Conservation (phyloP, 2,113 vertebrate genomes). For the Lophura nycthemera region DNA sequence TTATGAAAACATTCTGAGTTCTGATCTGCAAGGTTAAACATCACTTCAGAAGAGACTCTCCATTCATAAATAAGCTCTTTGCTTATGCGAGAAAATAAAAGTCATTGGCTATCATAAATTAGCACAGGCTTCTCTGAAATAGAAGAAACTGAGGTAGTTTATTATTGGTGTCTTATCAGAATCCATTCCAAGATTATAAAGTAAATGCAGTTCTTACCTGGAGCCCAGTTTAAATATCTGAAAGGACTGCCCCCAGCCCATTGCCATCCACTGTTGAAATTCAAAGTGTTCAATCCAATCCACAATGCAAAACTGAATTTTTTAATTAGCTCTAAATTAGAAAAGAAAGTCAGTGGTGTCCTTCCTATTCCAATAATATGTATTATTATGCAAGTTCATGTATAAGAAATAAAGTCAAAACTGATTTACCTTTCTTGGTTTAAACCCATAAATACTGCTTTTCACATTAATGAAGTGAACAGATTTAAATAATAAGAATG, state of each 20-base stretch:
- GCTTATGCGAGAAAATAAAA: background rate
- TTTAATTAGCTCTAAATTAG: constrained; percentile 75
- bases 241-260: constrained; percentile 88
- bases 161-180: background rate
- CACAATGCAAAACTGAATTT: constrained; percentile 78
- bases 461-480: background rate
- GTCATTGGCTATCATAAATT: background rate
- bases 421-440: background rate
- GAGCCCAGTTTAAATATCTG: constrained; percentile 92
- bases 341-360: background rate
- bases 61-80: background rate
- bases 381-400: background rate
- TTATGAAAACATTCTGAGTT: background rate
- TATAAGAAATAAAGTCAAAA: background rate
- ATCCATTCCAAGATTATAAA: background rate
- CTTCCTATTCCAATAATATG: background rate
- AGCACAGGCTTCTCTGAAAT: background rate
- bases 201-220: constrained; percentile 78
- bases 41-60: background rate
- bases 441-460: background rate
- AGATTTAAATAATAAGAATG: background rate
- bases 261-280: constrained; percentile 88
- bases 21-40: background rate
- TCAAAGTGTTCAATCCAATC: constrained; percentile 89
- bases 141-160: background rate